Evolutionary conservation across 2,113 vertebrate genomes (phyloP), one percentile per base, ranked within the genome.

Genomic region (Mesitornis unicolor): DNA sequence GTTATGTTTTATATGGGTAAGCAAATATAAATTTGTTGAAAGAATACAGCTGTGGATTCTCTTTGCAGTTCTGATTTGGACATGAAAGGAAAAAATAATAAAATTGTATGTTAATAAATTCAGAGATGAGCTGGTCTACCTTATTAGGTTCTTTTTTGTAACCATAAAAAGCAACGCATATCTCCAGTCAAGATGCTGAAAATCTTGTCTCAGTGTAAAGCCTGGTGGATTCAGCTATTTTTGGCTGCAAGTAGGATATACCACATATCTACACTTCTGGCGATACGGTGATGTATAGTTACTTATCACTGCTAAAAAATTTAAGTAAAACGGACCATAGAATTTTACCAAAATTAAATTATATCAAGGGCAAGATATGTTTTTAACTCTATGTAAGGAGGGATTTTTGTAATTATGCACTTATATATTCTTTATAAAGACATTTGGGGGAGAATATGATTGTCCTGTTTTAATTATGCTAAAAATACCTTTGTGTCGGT

Each of bases 361-460:
- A 64, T 95, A 92, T 87, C 82, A 74, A 92, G 95, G 95, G 82
- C 85, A 93, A 84, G 94, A 95, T 95, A 91, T 90, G 95, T 97
- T 97, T 97, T 96, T 88, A 97, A 96, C 40, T 97, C 96, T 97
- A 96, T 96, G 95, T 97, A 97, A 97, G 95, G 95, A 97, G 82
- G 90, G 94, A 94, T 98, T 98, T 95, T 98, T 98, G 91, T 97
- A 98, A 97, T 97, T 92, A 90, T 97, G 95, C 95, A 97, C 96
- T 97, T 97, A 94, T 96, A 90, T 97, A 97, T 98, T 97, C 98
- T 98, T 98, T 98, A 95, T 98, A 98, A 91, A 94, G 77, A 83
- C 96, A 95, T 96, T 97, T 93, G 96, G 93, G 94, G 89, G 74
- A 56, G 96, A 94, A 69, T 70, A 75, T 28, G 84, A 65, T 84